phyloP scores from a whole-genome alignment of 2,888 invertebrate genomes.

The Automeris io region DNA sequence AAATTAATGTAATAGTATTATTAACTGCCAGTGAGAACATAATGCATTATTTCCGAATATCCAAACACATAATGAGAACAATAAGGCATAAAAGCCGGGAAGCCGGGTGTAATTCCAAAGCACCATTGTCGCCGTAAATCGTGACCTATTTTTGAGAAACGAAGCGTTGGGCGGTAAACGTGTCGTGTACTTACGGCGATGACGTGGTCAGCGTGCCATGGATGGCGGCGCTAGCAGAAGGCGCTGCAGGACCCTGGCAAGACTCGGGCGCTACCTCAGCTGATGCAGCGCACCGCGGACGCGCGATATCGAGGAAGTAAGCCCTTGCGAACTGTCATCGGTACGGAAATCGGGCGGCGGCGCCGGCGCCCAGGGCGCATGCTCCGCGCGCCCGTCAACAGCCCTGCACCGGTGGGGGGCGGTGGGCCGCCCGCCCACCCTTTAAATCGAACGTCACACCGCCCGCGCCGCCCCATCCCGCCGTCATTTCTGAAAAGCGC shows the following conservation, averaged over 20 bases:
- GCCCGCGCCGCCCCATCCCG: slow-evolving; percentile 52
- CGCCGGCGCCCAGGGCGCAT: slow-evolving; percentile 54
- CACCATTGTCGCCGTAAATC: slow-evolving; percentile 3
- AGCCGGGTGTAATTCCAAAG: not conserved
- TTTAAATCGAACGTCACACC: slow-evolving; percentile 75
- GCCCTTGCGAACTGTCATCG: slow-evolving; percentile 79
- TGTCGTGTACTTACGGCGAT: slow-evolving; percentile 26
- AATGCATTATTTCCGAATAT: too few relatives aligned
- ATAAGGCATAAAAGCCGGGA: not conserved
- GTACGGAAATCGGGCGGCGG: slow-evolving; percentile 78
- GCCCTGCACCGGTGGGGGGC: slow-evolving; percentile 57
- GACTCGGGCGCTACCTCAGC: slow-evolving; percentile 24
- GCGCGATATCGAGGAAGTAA: slow-evolving; percentile 73
- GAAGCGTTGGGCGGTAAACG: slow-evolving; percentile 6
- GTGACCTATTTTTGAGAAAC: slow-evolving; percentile 7
- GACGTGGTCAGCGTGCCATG: slow-evolving; percentile 56
- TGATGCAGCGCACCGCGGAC: slow-evolving; percentile 60
- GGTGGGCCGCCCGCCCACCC: slow-evolving; percentile 49
- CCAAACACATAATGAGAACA: too few relatives aligned
- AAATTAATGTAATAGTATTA: too few relatives aligned
- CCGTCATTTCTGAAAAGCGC: slow-evolving; percentile 73
- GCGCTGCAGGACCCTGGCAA: slow-evolving; percentile 25
- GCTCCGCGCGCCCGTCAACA: slow-evolving; percentile 77
- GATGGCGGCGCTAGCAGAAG: slow-evolving; percentile 31
- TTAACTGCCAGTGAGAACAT: too few relatives aligned